These are phyloP conservation scores for Threskiornis aethiopicus DNA, from an alignment of 2,797 vertebrate species.

Conservation along the genomic window DNA sequence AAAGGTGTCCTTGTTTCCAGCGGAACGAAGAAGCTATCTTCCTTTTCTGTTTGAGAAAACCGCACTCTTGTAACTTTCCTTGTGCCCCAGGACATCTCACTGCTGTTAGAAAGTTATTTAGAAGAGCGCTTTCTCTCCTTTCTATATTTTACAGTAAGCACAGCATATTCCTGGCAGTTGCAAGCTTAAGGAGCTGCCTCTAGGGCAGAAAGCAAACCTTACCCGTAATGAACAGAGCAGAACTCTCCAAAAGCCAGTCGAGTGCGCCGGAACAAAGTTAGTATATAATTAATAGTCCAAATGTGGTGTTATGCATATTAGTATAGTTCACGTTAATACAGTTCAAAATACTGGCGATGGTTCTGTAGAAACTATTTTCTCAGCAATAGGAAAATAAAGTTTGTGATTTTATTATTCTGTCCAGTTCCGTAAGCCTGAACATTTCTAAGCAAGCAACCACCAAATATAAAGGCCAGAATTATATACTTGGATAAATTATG, in stretches of 20 bases:
- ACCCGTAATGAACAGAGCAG: neutral
- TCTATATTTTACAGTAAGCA: slow-evolving; percentile 39
- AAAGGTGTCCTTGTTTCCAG: neutral
- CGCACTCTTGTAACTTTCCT: neutral
- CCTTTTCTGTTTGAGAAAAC: neutral
- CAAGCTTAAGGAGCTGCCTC: neutral
- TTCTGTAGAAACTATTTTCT: neutral
- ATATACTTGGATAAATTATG: accelerated
- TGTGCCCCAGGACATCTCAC: neutral
- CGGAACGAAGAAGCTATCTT: neutral
- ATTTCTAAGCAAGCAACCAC: neutral
- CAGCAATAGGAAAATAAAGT: neutral
- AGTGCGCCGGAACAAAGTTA: neutral
- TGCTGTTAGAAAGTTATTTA: slow-evolving; percentile 1
- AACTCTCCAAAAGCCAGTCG: neutral
- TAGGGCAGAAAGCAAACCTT: slow-evolving; percentile 55
- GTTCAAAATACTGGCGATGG: neutral
- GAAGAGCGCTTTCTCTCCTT: slow-evolving; percentile 38
- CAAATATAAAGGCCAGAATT: neutral
- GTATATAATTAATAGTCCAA: neutral
- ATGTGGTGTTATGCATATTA: neutral
- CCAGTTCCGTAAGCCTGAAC: neutral
- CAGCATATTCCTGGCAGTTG: slow-evolving; percentile 16
- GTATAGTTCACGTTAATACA: neutral
- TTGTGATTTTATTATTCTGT: neutral